These are phyloP conservation scores for Myrmecobius fasciatus DNA, from an alignment of 2,113 vertebrate genomes.

Conservation along the genomic window DNA sequence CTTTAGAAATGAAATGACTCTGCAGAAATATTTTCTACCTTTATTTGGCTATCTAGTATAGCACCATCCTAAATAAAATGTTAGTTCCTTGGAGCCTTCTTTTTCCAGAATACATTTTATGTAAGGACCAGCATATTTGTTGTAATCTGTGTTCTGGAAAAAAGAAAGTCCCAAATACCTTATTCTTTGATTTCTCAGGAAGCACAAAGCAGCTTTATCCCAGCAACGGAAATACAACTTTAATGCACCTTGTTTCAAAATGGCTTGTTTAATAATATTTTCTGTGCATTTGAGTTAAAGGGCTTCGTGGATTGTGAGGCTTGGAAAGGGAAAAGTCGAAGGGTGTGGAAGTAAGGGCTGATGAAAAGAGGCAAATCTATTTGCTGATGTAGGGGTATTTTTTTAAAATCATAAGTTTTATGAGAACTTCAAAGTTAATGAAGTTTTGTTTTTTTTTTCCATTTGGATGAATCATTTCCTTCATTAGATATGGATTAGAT, in stretches of 20 bases:
- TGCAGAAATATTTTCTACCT: background rate
- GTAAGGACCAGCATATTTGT: background rate
- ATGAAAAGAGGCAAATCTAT: background rate
- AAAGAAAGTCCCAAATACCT: background rate
- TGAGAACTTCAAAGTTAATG: background rate
- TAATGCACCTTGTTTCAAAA: slow-evolving; percentile 34
- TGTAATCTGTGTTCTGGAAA: background rate
- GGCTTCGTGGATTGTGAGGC: slow-evolving; percentile 15
- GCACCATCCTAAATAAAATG: background rate
- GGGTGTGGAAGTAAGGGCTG: background rate
- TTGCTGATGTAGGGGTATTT: background rate
- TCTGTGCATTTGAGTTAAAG: slow-evolving; percentile 44
- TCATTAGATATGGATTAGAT: background rate
- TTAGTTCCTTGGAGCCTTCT: background rate
- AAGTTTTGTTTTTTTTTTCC: rapidly evolving
- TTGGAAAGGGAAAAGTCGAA: slow-evolving; percentile 6
- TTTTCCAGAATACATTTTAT: background rate
- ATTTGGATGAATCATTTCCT: background rate
- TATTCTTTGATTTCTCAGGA: background rate
- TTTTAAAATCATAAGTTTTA: rapidly evolving
- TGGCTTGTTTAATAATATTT: slow-evolving; percentile 47
- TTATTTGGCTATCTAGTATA: background rate
- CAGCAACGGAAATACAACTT: slow-evolving; percentile 56
- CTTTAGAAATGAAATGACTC: background rate
- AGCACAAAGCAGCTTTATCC: slow-evolving; percentile 53